Evolutionary conservation across 2,888 invertebrate species (phyloP).

Genomic region (Leptinotarsa haldemani): DNA sequence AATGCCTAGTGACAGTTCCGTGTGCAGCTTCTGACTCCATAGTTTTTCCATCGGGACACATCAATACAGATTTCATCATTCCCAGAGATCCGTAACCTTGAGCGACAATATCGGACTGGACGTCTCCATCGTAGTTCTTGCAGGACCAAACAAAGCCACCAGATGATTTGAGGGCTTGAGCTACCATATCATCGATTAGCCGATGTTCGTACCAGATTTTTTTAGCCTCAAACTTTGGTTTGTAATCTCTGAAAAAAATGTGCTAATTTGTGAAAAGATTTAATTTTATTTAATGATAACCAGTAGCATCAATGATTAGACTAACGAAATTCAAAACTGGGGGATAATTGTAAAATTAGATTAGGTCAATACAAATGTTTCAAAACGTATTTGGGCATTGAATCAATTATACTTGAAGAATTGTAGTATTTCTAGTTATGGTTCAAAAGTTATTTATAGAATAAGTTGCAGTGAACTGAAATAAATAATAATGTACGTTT

Average conservation of each 20-base stretch:
- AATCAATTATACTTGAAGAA: too few relatives aligned
- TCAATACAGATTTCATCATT: constrained; percentile 90
- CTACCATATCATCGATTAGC: constrained; percentile 93
- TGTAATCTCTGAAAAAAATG: constrained; percentile 72
- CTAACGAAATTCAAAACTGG: too few relatives aligned
- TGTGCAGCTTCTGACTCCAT: constrained; percentile 93
- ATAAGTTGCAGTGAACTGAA: too few relatives aligned
- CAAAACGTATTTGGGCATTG: too few relatives aligned
- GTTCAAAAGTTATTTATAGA: too few relatives aligned
- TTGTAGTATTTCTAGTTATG: too few relatives aligned
- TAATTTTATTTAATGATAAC: too few relatives aligned
- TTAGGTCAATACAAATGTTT: too few relatives aligned
- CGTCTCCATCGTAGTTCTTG: constrained; percentile 94
- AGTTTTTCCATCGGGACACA: constrained; percentile 90
- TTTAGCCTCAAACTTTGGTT: constrained; percentile 77
- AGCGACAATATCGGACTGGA: constrained; percentile 90
- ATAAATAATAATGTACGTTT: too few relatives aligned
- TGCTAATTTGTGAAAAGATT: too few relatives aligned
- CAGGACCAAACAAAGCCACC: constrained; percentile 94
- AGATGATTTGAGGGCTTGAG: constrained; percentile 83
- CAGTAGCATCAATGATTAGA: too few relatives aligned
- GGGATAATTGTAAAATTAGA: too few relatives aligned
- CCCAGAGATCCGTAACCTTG: constrained; percentile 85
- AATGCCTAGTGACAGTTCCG: constrained; percentile 91
- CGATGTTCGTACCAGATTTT: constrained; percentile 93